Evolutionary conservation across 2,113 vertebrate genomes (phyloP), one percentile per base, ranked within the genome.

Genomic region (Pavo muticus): DNA sequence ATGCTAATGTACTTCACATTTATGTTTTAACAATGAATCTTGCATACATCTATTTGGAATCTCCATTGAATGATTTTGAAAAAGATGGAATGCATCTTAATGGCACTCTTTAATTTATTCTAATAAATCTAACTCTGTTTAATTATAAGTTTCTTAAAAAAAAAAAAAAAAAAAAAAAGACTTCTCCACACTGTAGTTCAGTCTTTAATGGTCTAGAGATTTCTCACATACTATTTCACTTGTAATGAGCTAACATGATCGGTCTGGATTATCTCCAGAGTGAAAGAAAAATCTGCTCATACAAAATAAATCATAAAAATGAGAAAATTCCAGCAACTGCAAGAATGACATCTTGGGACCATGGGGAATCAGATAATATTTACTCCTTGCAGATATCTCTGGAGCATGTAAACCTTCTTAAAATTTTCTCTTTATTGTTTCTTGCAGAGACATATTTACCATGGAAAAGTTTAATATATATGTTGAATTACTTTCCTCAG

Each of bases 261-360:
- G 50, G 27, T 10, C 18, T 17, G 52, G 3, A 1, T 69, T 78
- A 45, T 72, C 11, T 65, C 4, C 12, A 56, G 42, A 65, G 7
- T 56, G 32, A 75, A 81, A 84, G 10, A 84, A 65, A 79, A 11
- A 0, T 5, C 9, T 64, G 1, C 42, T 85, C 12, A 65, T 78
- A 87, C 59, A 19, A 84, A 94, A 47, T 9, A 56, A 18, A 47
- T 37, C 1, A 24, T 6, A 60, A 74, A 70, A 64, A n/a, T 1
- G 0, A 2, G 8, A 9, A 13, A 75, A 57, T 6, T 65, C 8
- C 40, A 57, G 6, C 25, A 52, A 5, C 23, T 56, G 10, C 32
- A 91, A 35, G 40, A 88, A 85, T 42, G 12, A 35, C 9, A 69
- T 1, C 6, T 65, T 69, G 32, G 0, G 0, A 39, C 11, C 2